Percentiles rank a stretch among this genome's conserved stretches.
Conservation (phyloP, 2,113 vertebrate genomes). For the Rhea americana region DNA sequence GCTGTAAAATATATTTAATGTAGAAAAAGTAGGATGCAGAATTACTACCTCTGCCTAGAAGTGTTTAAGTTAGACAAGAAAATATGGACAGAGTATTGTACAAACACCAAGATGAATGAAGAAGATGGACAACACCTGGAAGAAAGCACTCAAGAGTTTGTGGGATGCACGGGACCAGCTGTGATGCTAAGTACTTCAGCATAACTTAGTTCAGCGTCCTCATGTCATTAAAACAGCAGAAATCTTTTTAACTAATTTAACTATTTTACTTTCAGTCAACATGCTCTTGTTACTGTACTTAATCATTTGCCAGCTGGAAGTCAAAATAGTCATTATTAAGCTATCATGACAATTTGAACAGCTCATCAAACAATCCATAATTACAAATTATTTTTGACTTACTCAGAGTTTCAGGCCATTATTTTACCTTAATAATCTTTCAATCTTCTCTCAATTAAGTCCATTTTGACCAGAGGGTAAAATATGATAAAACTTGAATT, state of each 20-base stretch:
- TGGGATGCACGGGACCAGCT: background rate
- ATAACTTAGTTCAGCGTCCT: background rate
- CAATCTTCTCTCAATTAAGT: background rate
- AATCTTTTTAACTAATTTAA: background rate
- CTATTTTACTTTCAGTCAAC: background rate
- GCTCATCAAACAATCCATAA: background rate
- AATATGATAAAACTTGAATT: background rate
- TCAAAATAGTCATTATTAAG: slow-evolving; percentile 2
- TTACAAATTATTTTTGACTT: background rate
- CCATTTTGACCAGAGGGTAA: background rate
- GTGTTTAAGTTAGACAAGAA: background rate
- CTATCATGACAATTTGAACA: background rate
- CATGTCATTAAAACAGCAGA: background rate
- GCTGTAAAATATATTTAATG: background rate
- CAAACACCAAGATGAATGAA: background rate
- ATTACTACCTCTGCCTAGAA: background rate
- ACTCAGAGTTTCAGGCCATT: background rate
- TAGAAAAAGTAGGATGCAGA: background rate
- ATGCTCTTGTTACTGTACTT: background rate
- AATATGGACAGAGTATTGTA: background rate
- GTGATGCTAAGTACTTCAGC: background rate
- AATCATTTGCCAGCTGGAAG: background rate
- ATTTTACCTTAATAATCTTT: background rate
- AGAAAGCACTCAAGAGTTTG: background rate
- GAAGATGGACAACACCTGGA: background rate